A percentile compares a stretch with the other conserved stretches of the same genome.
These are phyloP conservation scores for Sphenopsis melanotis DNA, from an alignment of 2,797 vertebrate species.

Conservation along the genomic window DNA sequence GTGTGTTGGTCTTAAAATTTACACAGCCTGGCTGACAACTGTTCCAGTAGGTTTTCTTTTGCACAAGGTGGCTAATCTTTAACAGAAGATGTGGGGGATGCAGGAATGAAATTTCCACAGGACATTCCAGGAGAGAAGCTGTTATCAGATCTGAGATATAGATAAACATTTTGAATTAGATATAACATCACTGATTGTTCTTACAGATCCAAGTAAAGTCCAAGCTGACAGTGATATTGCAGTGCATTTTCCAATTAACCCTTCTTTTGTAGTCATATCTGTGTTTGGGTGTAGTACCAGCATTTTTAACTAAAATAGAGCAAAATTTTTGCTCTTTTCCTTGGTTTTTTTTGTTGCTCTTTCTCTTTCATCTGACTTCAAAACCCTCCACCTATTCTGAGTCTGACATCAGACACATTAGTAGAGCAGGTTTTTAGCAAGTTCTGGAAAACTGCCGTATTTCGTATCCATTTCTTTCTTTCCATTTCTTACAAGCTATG, in stretches of 20 bases:
- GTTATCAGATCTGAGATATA: constrained; percentile 26
- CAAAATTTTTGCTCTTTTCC: background rate
- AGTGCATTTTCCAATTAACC: constrained; percentile 9
- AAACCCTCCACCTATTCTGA: background rate
- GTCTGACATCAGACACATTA: background rate
- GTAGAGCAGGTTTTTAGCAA: background rate
- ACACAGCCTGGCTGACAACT: background rate
- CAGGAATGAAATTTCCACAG: constrained; percentile 42
- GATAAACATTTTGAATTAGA: constrained; percentile 42
- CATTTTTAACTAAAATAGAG: constrained; percentile 19
- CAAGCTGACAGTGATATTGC: background rate
- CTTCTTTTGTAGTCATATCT: background rate
- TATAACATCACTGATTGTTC: constrained; percentile 14
- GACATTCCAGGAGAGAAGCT: background rate
- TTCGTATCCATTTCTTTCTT: background rate
- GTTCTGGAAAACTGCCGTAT: background rate
- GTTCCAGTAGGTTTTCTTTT: background rate
- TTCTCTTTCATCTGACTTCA: constrained; percentile 35
- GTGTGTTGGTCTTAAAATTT: background rate
- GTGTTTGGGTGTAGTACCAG: background rate
- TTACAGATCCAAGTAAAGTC: background rate
- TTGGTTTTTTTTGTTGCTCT: background rate
- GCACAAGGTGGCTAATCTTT: background rate
- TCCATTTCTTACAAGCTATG: background rate
- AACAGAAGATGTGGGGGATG: background rate